Evolutionary conservation across 37 sponge, comb jelly and placozoan genomes (phyloP).

Genomic region (Theonella swinhoei): DNA sequence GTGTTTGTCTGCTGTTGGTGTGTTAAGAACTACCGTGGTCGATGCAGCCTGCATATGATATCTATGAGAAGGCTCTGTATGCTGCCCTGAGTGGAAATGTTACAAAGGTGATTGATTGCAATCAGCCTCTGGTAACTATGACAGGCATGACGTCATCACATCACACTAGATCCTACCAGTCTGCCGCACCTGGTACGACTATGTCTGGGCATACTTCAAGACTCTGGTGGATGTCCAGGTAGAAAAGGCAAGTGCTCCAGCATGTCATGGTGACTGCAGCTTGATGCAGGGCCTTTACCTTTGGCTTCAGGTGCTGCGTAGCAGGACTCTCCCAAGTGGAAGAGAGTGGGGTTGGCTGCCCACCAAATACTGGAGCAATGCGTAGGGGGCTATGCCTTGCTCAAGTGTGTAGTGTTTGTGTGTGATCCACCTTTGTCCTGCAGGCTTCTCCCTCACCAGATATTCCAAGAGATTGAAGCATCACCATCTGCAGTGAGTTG

Average conservation of each 20-base stretch:
- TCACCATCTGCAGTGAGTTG: slow-evolving; percentile 28
- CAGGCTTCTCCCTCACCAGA: slow-evolving; percentile 56
- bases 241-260: slow-evolving; percentile 66
- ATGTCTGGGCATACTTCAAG: slow-evolving; percentile 94
- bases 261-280: background rate
- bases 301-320: slow-evolving; percentile 12
- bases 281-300: too few relatives aligned
- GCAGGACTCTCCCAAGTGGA: slow-evolving; percentile 1
- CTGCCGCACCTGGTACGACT: slow-evolving; percentile 85
- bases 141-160: background rate
- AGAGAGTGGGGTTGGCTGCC: slow-evolving; percentile 43
- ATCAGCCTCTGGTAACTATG: background rate
- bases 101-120: slow-evolving; percentile 39
- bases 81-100: slow-evolving; percentile 92
- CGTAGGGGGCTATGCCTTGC: too few relatives aligned
- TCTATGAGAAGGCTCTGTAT: slow-evolving; percentile 90
- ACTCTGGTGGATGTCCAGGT: slow-evolving; percentile 85
- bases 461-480: slow-evolving; percentile 74
- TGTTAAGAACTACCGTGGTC: background rate
- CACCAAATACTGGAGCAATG: slow-evolving; percentile 68
- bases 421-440: too few relatives aligned
- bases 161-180: slow-evolving; percentile 87
- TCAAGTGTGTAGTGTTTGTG: too few relatives aligned
- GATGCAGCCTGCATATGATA: slow-evolving; percentile 50
- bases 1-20: background rate